Conservation (phyloP, 1,140 invertebrate species). For the Colletes gigas region DNA sequence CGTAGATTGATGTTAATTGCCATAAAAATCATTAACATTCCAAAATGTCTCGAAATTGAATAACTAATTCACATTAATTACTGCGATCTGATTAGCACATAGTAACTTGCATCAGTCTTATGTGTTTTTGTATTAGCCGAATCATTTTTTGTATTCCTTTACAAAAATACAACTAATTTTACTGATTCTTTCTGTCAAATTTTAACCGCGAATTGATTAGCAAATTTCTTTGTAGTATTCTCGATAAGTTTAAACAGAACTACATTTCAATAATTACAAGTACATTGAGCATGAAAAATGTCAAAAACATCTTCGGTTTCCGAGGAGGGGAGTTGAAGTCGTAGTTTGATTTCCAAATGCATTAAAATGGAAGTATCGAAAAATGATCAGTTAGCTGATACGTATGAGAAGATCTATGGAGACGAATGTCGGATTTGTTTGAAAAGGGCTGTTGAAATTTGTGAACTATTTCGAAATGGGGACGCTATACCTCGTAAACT, state of each 20-base stretch:
- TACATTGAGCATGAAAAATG: conserved; percentile 9
- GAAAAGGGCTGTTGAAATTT: conserved; percentile 57
- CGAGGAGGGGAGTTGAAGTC: conserved; percentile 20
- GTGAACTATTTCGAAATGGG: conserved; percentile 66
- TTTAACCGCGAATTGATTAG: background rate
- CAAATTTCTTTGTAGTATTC: background rate
- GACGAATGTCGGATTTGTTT: conserved; percentile 70
- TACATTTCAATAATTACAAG: background rate
- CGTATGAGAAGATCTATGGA: conserved; percentile 28
- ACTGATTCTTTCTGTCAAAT: background rate
- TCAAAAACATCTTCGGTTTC: conserved; percentile 29
- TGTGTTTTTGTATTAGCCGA: background rate
- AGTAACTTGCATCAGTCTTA: background rate
- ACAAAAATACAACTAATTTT: background rate
- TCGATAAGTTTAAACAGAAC: background rate
- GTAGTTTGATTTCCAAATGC: conserved; percentile 28
- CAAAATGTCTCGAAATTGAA: background rate
- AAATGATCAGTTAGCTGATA: conserved; percentile 27
- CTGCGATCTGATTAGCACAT: background rate
- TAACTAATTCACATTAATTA: background rate
- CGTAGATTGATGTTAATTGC: background rate
- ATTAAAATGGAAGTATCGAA: conserved; percentile 47
- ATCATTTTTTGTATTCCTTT: background rate
- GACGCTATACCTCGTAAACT: conserved; percentile 67
- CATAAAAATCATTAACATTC: background rate